A percentile compares a stretch with the other conserved stretches of the same genome.
Evolutionary conservation across 2,888 invertebrate genomes (phyloP).

Genomic region (Amaurobius ferox): DNA sequence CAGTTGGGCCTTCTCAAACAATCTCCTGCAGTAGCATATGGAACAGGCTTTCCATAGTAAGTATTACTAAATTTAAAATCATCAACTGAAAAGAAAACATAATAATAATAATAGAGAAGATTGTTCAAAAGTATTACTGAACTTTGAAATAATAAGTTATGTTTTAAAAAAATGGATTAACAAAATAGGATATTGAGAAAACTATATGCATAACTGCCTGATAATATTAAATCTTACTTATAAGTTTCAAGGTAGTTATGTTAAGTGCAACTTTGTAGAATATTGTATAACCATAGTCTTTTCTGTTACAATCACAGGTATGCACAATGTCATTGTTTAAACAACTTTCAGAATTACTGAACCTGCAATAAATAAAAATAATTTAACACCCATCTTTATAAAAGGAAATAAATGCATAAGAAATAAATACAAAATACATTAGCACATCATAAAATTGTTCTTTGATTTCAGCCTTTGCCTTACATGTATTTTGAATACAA

Average conservation of each 20-base stretch:
- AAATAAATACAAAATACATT: too few relatives aligned
- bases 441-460: too few relatives aligned
- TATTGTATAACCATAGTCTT: conserved; percentile 45
- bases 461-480: too few relatives aligned
- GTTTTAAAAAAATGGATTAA: too few relatives aligned
- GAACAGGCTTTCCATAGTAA: conserved; percentile 81
- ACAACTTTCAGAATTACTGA: conserved; percentile 40
- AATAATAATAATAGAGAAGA: too few relatives aligned
- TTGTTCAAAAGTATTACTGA: too few relatives aligned
- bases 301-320: conserved; percentile 44
- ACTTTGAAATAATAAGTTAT: too few relatives aligned
- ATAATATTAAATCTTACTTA: conserved; percentile 27
- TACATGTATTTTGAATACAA: too few relatives aligned
- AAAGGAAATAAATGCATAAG: too few relatives aligned
- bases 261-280: conserved; percentile 60
- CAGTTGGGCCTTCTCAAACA: conserved; percentile 86
- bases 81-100: conserved; percentile 82
- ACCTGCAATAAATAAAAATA: conserved; percentile 43
- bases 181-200: too few relatives aligned
- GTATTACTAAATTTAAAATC: conserved; percentile 86
- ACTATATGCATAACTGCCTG: too few relatives aligned
- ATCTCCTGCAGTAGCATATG: conserved; percentile 89
- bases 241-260: conserved; percentile 38
- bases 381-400: too few relatives aligned
- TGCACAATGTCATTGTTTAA: not conserved